Conservation (phyloP, 2,888 invertebrate species). For the Resseliella maxima region DNA sequence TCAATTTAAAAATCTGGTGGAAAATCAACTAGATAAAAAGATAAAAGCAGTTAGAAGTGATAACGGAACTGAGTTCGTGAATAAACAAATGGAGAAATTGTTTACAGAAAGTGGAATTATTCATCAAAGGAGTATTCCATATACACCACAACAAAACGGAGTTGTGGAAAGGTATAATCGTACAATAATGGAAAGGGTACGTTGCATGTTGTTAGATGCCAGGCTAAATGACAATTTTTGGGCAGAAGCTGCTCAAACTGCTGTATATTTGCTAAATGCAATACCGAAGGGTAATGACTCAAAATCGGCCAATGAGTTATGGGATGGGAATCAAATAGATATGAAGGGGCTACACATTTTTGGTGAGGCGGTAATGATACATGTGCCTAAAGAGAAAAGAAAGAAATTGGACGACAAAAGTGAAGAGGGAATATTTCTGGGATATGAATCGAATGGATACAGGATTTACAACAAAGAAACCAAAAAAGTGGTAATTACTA, state of each 20-base stretch:
- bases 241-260: neutral
- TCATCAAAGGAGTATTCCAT: constrained; percentile 59
- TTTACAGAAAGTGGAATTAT: constrained; percentile 59
- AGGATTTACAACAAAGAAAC: neutral
- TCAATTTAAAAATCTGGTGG: neutral
- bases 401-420: constrained; percentile 24
- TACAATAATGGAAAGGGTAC: constrained; percentile 59
- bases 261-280: neutral
- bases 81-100: constrained; percentile 58
- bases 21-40: neutral
- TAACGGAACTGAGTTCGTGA: constrained; percentile 58
- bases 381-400: constrained; percentile 8
- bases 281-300: neutral
- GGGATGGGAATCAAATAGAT: neutral
- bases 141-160: constrained; percentile 60
- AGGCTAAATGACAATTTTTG: constrained; percentile 57
- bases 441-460: constrained; percentile 6
- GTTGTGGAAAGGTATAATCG: constrained; percentile 60
- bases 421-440: no score
- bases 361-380: neutral
- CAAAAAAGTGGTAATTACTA: neutral
- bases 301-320: neutral
- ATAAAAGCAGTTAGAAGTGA: neutral
- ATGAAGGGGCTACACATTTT: neutral
- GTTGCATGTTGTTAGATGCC: constrained; percentile 60